These are phyloP conservation scores for Cephalopholis sonnerati DNA, from an alignment of 2,113 vertebrate species.

Conservation along the genomic window DNA sequence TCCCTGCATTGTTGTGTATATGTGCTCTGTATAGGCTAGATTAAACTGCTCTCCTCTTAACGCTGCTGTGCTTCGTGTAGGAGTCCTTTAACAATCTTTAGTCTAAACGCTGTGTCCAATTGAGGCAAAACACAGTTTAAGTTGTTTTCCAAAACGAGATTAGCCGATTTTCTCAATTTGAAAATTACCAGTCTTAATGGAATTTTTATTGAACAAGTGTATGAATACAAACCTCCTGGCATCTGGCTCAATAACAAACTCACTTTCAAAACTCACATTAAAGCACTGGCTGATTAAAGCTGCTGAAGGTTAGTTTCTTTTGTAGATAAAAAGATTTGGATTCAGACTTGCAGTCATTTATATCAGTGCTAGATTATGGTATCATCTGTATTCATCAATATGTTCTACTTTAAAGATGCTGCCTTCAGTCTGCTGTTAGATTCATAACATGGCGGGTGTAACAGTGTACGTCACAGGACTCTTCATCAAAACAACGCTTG, in stretches of 20 bases:
- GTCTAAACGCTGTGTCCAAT: slow-evolving; percentile 29
- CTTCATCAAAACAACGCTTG: slow-evolving; percentile 51
- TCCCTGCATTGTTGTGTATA: slow-evolving; percentile 51
- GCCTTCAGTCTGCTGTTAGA: slow-evolving; percentile 1
- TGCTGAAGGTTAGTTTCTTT: slow-evolving; percentile 16
- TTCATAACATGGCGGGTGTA: slow-evolving; percentile 10
- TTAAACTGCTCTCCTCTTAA: slow-evolving; percentile 43
- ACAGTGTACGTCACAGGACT: slow-evolving; percentile 6
- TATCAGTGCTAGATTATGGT: neutral
- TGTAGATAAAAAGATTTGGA: slow-evolving; percentile 16
- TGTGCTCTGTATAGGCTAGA: slow-evolving; percentile 26
- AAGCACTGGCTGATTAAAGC: slow-evolving; percentile 29
- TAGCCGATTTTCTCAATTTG: slow-evolving; percentile 34
- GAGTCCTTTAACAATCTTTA: slow-evolving; percentile 37
- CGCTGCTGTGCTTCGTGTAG: slow-evolving; percentile 16
- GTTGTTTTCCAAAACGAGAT: slow-evolving; percentile 49
- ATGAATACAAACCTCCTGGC: slow-evolving; percentile 28
- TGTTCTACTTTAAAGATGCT: neutral
- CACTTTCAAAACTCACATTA: slow-evolving; percentile 38
- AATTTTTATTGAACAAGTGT: slow-evolving; percentile 45
- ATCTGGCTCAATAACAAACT: slow-evolving; percentile 23
- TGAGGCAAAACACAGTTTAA: slow-evolving; percentile 35
- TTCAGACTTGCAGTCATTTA: slow-evolving; percentile 10
- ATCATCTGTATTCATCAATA: slow-evolving; percentile 20
- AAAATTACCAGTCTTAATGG: slow-evolving; percentile 47